A percentile compares a stretch with the other conserved stretches of the same genome.
These are phyloP conservation scores for Cataglyphis cursor DNA, from an alignment of 2,888 invertebrate species.

Conservation along the genomic window DNA sequence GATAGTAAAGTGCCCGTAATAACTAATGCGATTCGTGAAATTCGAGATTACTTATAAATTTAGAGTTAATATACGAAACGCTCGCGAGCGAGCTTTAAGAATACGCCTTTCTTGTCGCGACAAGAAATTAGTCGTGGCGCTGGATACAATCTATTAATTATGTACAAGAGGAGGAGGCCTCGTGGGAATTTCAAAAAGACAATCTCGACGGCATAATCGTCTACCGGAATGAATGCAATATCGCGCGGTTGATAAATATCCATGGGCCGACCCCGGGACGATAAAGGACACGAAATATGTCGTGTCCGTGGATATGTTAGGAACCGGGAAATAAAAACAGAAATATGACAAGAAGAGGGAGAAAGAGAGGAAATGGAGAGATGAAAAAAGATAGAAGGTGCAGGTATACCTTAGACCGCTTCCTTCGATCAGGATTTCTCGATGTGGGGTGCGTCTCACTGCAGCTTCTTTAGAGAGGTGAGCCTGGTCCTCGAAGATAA, in stretches of 20 bases:
- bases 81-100: constrained; percentile 75
- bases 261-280: constrained; percentile 63
- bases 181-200: constrained; percentile 73
- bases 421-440: constrained; percentile 65
- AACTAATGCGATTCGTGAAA: background rate
- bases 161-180: constrained; percentile 42
- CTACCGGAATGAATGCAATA: constrained; percentile 61
- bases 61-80: constrained; percentile 55
- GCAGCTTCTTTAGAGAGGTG: constrained; percentile 74
- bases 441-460: constrained; percentile 69
- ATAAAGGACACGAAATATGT: constrained; percentile 76
- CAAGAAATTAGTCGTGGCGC: constrained; percentile 43
- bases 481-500: constrained; percentile 75
- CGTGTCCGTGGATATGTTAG: constrained; percentile 75
- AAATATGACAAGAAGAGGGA: constrained; percentile 38
- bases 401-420: constrained; percentile 58
- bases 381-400: constrained; percentile 39
- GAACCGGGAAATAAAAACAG: constrained; percentile 70
- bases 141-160: constrained; percentile 69
- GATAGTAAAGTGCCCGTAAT: background rate
- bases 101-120: background rate
- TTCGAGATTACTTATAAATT: constrained; percentile 22
- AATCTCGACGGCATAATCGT: constrained; percentile 64
- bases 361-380: constrained; percentile 37
- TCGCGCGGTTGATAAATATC: constrained; percentile 73